Evolutionary conservation across 1,140 invertebrate species (phyloP).

Genomic region (Aporrectodea caliginosa): DNA sequence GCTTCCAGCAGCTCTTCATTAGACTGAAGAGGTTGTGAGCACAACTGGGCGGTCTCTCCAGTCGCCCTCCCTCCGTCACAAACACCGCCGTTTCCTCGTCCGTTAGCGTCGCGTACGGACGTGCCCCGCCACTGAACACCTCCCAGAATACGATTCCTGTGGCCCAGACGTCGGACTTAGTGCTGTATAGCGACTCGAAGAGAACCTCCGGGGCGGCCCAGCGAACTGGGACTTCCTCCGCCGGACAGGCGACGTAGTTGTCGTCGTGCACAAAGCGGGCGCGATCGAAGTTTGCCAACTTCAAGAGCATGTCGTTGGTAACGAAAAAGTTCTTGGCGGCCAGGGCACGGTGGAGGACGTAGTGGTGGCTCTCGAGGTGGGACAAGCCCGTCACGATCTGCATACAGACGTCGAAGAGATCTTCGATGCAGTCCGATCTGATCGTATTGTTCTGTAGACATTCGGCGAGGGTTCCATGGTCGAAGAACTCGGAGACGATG

Average conservation of each 20-base stretch:
- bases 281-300: conserved; percentile 28
- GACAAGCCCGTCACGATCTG: conserved; percentile 27
- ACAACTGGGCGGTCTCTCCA: conserved; percentile 29
- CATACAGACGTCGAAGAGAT: conserved; percentile 30
- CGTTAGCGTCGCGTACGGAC: conserved; percentile 85
- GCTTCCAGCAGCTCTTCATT: conserved; percentile 29
- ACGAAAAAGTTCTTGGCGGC: conserved; percentile 29
- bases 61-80: conserved; percentile 21
- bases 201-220: conserved; percentile 97
- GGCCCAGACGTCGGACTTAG: conserved; percentile 98
- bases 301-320: conserved; percentile 19
- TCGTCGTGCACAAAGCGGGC: conserved; percentile 27
- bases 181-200: conserved; percentile 89
- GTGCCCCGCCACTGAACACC: conserved; percentile 85
- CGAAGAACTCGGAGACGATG: conserved; percentile 24
- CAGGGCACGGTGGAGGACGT: conserved; percentile 29
- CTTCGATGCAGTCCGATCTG: conserved; percentile 18
- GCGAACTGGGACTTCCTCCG: conserved; percentile 82
- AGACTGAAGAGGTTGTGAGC: conserved; percentile 23
- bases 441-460: conserved; percentile 20
- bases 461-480: conserved; percentile 21
- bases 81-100: conserved; percentile 64
- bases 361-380: conserved; percentile 26
- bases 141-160: conserved; percentile 98
- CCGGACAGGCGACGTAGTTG: conserved; percentile 24